Conservation (phyloP, 2,113 vertebrate species). For the Solenodon paradoxus region DNA sequence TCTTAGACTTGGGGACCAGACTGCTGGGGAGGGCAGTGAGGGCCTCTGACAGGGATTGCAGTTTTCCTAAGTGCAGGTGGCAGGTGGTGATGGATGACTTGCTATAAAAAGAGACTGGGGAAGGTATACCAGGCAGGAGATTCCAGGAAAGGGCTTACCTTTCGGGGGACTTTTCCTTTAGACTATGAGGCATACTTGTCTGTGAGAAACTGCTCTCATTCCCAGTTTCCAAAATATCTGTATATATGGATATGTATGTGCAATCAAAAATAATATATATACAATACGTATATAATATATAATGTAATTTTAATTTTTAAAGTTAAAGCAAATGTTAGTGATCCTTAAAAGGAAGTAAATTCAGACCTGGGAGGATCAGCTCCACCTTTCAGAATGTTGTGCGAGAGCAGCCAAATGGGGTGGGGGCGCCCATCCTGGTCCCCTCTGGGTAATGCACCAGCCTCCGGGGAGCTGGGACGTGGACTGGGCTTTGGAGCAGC, state of each 20-base stretch:
- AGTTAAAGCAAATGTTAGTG: background rate
- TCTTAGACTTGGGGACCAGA: background rate
- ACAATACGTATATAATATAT: too few species aligned
- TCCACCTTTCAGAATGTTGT: too few species aligned
- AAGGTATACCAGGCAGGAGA: background rate
- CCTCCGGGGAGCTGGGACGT: background rate
- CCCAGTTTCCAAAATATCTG: background rate
- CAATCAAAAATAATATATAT: too few species aligned
- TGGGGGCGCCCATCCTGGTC: background rate
- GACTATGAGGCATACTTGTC: background rate
- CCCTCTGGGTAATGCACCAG: background rate
- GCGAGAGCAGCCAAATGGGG: background rate
- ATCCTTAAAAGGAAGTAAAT: background rate
- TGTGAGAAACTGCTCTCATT: background rate
- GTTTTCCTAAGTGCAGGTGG: background rate
- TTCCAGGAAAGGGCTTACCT: background rate
- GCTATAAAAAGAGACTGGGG: background rate
- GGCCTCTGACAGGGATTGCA: background rate
- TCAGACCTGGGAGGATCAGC: background rate
- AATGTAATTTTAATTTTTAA: too few species aligned
- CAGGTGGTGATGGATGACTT: background rate
- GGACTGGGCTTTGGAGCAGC: background rate
- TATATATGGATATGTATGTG: too few species aligned
- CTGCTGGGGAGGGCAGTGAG: background rate
- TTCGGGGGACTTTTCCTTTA: background rate